Conservation (phyloP, 92 coral and sea anemone species). For the Desmophyllum pertusum region DNA sequence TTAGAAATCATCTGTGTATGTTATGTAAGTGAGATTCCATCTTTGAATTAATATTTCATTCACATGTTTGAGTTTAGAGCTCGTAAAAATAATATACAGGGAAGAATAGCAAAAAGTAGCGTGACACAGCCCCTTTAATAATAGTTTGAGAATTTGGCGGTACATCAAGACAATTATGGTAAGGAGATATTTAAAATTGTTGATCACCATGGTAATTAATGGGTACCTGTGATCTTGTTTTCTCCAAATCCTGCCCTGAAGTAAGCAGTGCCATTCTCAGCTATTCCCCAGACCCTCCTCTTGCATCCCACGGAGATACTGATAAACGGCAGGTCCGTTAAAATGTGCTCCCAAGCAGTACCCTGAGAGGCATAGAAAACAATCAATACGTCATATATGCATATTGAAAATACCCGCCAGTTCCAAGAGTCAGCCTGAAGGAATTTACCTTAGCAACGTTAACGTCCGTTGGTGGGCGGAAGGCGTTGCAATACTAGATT, state of each 20-base stretch:
- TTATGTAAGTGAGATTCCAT: too few relatives aligned
- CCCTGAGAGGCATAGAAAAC: conserved; percentile 58
- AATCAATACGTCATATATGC: neutral
- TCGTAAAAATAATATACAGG: too few relatives aligned
- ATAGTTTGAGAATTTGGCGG: too few relatives aligned
- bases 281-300: conserved; percentile 89
- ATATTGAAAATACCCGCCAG: neutral
- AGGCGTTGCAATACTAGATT: too few relatives aligned
- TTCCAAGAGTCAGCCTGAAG: too few relatives aligned
- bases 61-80: too few relatives aligned
- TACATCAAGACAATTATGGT: neutral
- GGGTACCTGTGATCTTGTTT: conserved; percentile 73
- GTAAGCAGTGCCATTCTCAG: conserved; percentile 91
- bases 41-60: too few relatives aligned
- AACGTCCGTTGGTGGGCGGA: too few relatives aligned
- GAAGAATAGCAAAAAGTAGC: too few relatives aligned
- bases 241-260: conserved; percentile 90
- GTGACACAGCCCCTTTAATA: too few relatives aligned
- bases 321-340: conserved; percentile 83
- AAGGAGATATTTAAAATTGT: neutral
- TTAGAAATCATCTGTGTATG: too few relatives aligned
- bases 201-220: neutral
- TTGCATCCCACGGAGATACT: conserved; percentile 93
- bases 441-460: too few relatives aligned
- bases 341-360: conserved; percentile 85